phyloP scores from a whole-genome alignment of 1,140 invertebrate genomes.

The Apis laboriosa region DNA sequence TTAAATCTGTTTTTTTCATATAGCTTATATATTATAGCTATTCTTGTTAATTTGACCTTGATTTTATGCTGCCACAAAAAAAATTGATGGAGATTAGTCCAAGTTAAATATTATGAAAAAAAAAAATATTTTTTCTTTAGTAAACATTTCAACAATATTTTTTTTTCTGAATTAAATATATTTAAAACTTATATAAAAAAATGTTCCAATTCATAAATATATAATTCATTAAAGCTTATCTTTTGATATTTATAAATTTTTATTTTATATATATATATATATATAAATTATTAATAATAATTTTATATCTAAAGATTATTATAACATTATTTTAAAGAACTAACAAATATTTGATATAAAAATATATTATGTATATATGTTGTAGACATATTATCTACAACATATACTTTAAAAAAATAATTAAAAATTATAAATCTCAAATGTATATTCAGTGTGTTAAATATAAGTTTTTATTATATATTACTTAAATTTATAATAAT shows the following conservation, averaged over 20 bases:
- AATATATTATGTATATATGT: neutral
- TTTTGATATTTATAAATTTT: no score
- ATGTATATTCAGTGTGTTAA: neutral
- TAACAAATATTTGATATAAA: neutral
- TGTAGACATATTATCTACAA: no score
- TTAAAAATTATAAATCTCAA: neutral
- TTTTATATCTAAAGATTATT: no score
- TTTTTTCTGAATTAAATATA: neutral
- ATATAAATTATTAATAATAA: no score
- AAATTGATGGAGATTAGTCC: neutral
- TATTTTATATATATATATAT: neutral
- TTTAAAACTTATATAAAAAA: neutral
- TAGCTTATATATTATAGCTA: neutral
- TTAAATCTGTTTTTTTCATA: constrained; percentile 5
- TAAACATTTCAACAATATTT: neutral
- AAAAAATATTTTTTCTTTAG: neutral
- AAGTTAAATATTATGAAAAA: neutral
- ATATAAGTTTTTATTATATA: neutral
- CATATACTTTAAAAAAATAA: neutral
- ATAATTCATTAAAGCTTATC: no score
- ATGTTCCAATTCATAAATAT: neutral
- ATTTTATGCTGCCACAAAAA: neutral
- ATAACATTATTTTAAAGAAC: neutral
- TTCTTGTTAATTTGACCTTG: neutral
- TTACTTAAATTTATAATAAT: neutral